These are phyloP conservation scores for Pachyrhynchus sulphureomaculatus DNA, from an alignment of 1,140 invertebrate species.

Conservation along the genomic window DNA sequence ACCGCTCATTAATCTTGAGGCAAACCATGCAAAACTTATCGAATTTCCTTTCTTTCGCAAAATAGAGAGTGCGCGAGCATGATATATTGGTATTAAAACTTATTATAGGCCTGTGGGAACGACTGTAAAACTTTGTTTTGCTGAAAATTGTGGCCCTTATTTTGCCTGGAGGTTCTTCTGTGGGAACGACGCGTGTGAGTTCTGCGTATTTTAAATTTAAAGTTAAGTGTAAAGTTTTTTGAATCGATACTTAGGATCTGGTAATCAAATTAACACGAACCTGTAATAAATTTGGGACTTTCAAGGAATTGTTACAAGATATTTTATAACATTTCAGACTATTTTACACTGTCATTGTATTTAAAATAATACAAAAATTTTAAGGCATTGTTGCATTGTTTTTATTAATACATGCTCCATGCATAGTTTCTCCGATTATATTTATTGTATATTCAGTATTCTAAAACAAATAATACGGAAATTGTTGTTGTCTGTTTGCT, in stretches of 20 bases:
- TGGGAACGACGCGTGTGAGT: slow-evolving; percentile 15
- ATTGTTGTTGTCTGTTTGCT: too few relatives aligned
- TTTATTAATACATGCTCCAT: too few relatives aligned
- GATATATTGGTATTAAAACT: slow-evolving; percentile 52
- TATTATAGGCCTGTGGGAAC: slow-evolving; percentile 50
- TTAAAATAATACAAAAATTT: too few relatives aligned
- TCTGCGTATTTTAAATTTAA: slow-evolving; percentile 25
- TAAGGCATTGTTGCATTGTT: too few relatives aligned
- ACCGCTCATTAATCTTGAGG: slow-evolving; percentile 51
- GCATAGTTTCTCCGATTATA: too few relatives aligned
- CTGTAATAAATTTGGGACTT: too few relatives aligned
- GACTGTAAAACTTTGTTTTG: slow-evolving; percentile 31
- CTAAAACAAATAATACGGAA: too few relatives aligned
- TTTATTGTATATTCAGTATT: too few relatives aligned
- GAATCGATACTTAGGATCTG: neutral
- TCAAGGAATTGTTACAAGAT: too few relatives aligned
- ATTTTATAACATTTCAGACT: too few relatives aligned
- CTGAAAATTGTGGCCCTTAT: slow-evolving; percentile 29
- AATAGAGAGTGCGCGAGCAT: slow-evolving; percentile 41
- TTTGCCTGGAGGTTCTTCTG: slow-evolving; percentile 1
- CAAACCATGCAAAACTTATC: slow-evolving; percentile 53
- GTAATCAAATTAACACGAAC: too few relatives aligned
- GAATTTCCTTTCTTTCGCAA: slow-evolving; percentile 22
- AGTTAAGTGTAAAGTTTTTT: slow-evolving; percentile 20
- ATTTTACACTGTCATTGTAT: too few relatives aligned